These are phyloP conservation scores for Aradophagus sp. DNA, from an alignment of 1,140 invertebrate genomes.

Conservation along the genomic window DNA sequence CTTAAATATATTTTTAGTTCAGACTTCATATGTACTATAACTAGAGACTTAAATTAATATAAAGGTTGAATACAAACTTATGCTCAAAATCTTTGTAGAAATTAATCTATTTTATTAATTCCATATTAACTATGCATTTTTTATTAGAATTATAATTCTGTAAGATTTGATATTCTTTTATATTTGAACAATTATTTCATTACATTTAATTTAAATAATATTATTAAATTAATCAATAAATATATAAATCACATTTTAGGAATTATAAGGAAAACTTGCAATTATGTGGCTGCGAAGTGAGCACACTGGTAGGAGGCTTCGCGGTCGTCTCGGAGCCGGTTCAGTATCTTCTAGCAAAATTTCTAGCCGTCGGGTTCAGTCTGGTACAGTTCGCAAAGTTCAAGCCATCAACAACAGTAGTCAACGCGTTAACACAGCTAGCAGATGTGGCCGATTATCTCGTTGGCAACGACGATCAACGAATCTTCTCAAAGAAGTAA, in stretches of 20 bases:
- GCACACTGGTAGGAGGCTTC: slow-evolving; percentile 70
- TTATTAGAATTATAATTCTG: too few relatives aligned
- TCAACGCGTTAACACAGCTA: slow-evolving; percentile 66
- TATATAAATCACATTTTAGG: slow-evolving; percentile 29
- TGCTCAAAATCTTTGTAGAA: too few relatives aligned
- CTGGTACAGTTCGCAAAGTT: slow-evolving; percentile 66
- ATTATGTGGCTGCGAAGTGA: slow-evolving; percentile 73
- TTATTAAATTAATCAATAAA: too few relatives aligned
- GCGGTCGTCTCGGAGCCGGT: slow-evolving; percentile 66
- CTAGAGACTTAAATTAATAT: too few relatives aligned
- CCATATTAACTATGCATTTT: too few relatives aligned
- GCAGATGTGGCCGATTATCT: slow-evolving; percentile 67
- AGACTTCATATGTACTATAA: too few relatives aligned
- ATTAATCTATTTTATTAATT: too few relatives aligned
- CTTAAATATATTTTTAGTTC: slow-evolving; percentile 44
- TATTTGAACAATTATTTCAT: too few relatives aligned
- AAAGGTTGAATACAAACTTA: too few relatives aligned
- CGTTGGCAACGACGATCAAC: slow-evolving; percentile 70
- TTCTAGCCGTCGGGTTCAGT: slow-evolving; percentile 62
- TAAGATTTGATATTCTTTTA: too few relatives aligned
- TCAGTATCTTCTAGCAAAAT: slow-evolving; percentile 58
- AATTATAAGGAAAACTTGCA: slow-evolving; percentile 33
- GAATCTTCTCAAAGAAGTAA: slow-evolving; percentile 70
- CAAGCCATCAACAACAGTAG: slow-evolving; percentile 65
- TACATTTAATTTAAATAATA: too few relatives aligned